Conservation (phyloP, 2,113 vertebrate species). For the Cebus imitator region DNA sequence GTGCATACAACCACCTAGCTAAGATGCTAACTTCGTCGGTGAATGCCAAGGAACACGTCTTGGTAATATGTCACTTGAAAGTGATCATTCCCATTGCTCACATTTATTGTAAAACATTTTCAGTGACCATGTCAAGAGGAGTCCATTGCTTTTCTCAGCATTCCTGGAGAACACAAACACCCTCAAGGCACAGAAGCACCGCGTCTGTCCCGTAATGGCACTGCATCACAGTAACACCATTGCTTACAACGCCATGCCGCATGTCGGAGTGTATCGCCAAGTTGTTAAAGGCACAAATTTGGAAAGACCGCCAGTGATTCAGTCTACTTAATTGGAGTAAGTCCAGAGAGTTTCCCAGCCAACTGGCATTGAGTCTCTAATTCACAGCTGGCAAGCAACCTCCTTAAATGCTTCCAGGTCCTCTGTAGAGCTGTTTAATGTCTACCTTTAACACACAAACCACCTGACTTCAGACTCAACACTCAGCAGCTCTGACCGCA, state of each 20-base stretch:
- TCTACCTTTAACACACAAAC: conserved; percentile 87
- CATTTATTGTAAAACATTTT: not conserved
- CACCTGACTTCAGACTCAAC: conserved; percentile 88
- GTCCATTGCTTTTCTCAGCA: not conserved
- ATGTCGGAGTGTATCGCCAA: conserved; percentile 57
- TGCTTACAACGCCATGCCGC: conserved; percentile 59
- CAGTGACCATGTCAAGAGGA: not conserved
- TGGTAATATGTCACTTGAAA: fast-evolving
- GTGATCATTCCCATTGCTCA: not conserved
- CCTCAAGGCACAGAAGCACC: not conserved
- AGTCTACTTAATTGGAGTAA: conserved; percentile 85
- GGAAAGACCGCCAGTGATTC: conserved; percentile 81
- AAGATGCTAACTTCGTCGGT: not conserved
- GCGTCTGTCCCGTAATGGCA: not conserved
- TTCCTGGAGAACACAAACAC: not conserved
- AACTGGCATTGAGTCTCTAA: conserved; percentile 85
- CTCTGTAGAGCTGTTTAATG: conserved; percentile 83
- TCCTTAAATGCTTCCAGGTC: conserved; percentile 86
- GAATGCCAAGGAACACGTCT: not conserved
- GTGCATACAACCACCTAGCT: fast-evolving
- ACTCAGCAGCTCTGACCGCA: conserved; percentile 85
- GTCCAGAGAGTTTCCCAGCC: conserved; percentile 84
- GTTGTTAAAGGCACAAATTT: conserved; percentile 81
- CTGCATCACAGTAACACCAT: conserved; percentile 34
- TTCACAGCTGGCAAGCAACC: conserved; percentile 87